phyloP scores from a whole-genome alignment of 1,140 invertebrate species.

The Proctacanthus coquilletti region DNA sequence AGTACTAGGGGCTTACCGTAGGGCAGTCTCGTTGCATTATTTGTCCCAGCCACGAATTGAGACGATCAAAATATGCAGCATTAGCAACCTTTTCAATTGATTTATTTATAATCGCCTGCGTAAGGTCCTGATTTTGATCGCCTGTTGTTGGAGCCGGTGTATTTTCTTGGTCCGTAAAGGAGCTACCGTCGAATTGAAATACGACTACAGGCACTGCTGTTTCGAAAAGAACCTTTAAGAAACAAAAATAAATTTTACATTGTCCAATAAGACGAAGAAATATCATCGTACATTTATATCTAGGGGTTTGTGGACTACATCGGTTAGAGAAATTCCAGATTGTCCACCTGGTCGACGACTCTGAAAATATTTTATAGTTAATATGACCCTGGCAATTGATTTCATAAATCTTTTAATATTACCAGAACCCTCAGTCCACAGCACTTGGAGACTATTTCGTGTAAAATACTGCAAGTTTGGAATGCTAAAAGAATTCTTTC shows the following conservation, averaged over 20 bases:
- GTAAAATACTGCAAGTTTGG: conserved; percentile 54
- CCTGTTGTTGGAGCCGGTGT: neutral
- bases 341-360: conserved; percentile 26
- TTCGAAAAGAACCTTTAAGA: conserved; percentile 57
- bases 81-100: conserved; percentile 23
- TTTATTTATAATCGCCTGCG: conserved; percentile 10
- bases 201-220: conserved; percentile 68
- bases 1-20: too few species aligned
- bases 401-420: conserved; percentile 22
- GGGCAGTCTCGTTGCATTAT: conserved; percentile 64
- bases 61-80: conserved; percentile 69
- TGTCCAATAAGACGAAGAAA: neutral
- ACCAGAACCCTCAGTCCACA: conserved; percentile 58
- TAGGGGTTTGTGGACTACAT: conserved; percentile 21
- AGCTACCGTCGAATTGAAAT: conserved; percentile 69
- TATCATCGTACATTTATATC: conserved; percentile 17
- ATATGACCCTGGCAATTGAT: neutral
- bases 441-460: conserved; percentile 53
- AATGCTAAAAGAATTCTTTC: conserved; percentile 57
- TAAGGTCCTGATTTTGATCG: conserved; percentile 4
- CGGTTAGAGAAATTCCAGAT: conserved; percentile 17
- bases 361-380: too few species aligned
- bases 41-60: conserved; percentile 92
- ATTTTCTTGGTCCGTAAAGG: conserved; percentile 29
- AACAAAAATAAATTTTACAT: conserved; percentile 15